A percentile compares a stretch with the other conserved stretches of the same genome.
Evolutionary conservation across 2,113 vertebrate genomes (phyloP).

Genomic region (Mystacornis crossleyi): DNA sequence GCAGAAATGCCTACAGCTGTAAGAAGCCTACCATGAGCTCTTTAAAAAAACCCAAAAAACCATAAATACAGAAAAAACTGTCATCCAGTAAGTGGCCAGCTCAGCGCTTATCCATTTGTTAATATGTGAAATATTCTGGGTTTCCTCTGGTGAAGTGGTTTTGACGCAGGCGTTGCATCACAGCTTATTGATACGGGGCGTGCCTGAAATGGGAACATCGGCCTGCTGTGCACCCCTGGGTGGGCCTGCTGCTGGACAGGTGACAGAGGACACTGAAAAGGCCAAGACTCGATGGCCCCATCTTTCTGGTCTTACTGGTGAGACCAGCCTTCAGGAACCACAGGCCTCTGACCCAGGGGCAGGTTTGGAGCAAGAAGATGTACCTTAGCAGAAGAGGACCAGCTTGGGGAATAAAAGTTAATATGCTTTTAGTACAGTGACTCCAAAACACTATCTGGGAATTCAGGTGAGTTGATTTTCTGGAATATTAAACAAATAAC

Average conservation of each 20-base stretch:
- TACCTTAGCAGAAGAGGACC: not conserved
- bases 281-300: not conserved
- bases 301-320: not conserved
- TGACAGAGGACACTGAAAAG: not conserved
- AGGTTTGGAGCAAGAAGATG: not conserved
- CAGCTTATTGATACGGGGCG: accelerated
- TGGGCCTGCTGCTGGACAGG: not conserved
- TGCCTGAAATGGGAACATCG: not conserved
- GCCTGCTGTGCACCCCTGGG: not conserved
- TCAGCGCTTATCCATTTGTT: not conserved
- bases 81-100: not conserved
- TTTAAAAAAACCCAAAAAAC: accelerated
- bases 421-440: not conserved
- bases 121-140: not conserved
- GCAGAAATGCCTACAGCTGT: not conserved
- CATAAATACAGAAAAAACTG: not conserved
- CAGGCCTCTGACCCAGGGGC: no score
- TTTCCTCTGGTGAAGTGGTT: not conserved
- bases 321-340: not conserved
- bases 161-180: not conserved
- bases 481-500: not conserved
- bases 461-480: not conserved
- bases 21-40: not conserved
- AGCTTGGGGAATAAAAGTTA: not conserved
- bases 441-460: not conserved